phyloP scores from a whole-genome alignment of 2,797 vertebrate species.

The Pitangus sulphuratus region DNA sequence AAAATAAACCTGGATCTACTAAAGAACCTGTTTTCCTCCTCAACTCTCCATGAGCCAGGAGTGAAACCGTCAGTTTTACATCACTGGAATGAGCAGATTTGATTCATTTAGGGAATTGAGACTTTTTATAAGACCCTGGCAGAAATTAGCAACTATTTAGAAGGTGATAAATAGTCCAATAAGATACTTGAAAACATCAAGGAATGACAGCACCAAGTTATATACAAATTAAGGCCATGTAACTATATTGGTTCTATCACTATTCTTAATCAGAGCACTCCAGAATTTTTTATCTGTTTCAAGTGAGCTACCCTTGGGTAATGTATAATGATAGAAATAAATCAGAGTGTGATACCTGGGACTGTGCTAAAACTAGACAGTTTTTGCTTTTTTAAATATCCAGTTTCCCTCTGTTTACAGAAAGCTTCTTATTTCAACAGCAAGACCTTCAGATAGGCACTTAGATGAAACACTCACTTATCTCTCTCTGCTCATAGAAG shows the following conservation, averaged over 20 bases:
- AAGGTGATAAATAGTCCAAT: background rate
- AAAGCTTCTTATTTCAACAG: background rate
- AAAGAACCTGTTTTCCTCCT: conserved; percentile 5
- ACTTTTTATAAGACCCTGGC: background rate
- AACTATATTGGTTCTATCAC: background rate
- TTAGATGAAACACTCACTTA: background rate
- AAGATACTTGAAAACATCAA: background rate
- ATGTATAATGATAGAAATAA: background rate
- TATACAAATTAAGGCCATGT: background rate
- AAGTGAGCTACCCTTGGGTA: background rate
- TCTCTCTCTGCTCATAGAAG: background rate
- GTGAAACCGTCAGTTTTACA: background rate
- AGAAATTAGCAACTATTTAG: background rate
- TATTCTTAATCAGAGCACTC: background rate
- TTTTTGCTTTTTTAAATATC: background rate
- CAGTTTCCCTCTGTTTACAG: background rate
- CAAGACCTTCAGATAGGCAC: background rate
- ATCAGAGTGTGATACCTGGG: background rate
- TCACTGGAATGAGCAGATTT: background rate
- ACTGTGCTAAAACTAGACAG: background rate
- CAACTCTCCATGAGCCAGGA: background rate
- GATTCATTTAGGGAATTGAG: background rate
- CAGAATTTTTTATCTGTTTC: background rate
- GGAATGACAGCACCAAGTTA: background rate
- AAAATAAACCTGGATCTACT: conserved; percentile 45